Evolutionary conservation across 1,140 invertebrate species (phyloP), one percentile per base, ranked within the genome.

Genomic region (Adelges cooleyi): DNA sequence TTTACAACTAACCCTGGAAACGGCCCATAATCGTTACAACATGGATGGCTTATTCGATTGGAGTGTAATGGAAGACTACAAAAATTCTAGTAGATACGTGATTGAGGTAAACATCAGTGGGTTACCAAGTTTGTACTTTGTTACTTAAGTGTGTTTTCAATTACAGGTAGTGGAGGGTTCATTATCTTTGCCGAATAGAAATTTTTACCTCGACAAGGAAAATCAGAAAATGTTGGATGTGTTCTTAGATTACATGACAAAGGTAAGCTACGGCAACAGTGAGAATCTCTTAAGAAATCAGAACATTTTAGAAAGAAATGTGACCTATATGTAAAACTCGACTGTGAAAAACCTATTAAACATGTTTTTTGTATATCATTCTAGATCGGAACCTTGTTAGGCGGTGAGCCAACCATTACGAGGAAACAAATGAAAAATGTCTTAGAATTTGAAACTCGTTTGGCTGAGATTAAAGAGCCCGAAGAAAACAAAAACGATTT

Each of bases 161-260:
- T 78, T 80, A 3, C 80, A 96, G 84, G 80, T 97, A 50, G 93
- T 96, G 73, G 92, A 97, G 80, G 89, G 89, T 23, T 91, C 91
- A 1, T 73, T 97, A 33, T 90, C 88, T 0, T 75, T 97, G 52
- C 91, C 91, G 25, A 90, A 90, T 0, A 80, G 88, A 18, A 92
- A 96, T 66, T 90, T 92, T 74, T 98, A 97, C 73, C 77, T 96
- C 10, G 97, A 97, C 74, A 87, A 89, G 75, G 68, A 70, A 48
- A 73, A 74, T 71, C 81, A 84, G 65, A 90, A 93, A 80, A 82
- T 94, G 11, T 74, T 95, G 29, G 78, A 81, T 11, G 92, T 90
- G 0, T 95, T 95, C 73, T 77, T 94, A 67, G 85, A 91, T 46
- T 97, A 93, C 74, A 95, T 96, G 90, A 91, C 87, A 0, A 86